phyloP scores from a whole-genome alignment of 2,797 vertebrate species.

The Thaleichthys pacificus region DNA sequence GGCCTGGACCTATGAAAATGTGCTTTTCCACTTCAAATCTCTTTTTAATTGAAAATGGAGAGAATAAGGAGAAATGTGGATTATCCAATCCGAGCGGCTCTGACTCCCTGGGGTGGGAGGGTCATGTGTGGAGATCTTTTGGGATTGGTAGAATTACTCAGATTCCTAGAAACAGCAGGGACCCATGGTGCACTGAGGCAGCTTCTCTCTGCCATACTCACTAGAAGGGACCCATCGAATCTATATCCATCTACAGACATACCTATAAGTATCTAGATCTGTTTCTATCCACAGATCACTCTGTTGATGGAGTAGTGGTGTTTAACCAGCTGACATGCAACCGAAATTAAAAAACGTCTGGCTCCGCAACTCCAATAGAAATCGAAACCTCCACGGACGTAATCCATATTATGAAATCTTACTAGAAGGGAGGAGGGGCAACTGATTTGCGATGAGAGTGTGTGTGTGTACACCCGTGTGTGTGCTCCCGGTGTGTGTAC shows the following conservation, averaged over 20 bases:
- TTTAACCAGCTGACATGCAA: too few relatives aligned
- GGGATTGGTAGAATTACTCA: conserved; percentile 71
- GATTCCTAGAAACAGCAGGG: conserved; percentile 75
- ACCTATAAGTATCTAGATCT: conserved; percentile 6
- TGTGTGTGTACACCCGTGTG: not conserved
- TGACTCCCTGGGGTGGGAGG: conserved; percentile 62
- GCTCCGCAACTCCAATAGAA: too few relatives aligned
- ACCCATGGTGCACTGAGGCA: conserved; percentile 6
- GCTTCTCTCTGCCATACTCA: not conserved
- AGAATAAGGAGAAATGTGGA: conserved; percentile 61
- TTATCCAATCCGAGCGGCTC: conserved; percentile 69
- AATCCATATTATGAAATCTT: conserved; percentile 11
- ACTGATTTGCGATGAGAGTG: not conserved
- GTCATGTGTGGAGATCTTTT: conserved; percentile 72
- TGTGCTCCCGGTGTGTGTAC: conserved; percentile 52
- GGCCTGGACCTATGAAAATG: conserved; percentile 49
- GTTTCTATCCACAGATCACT: not conserved
- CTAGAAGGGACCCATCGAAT: too few relatives aligned
- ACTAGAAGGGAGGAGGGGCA: not conserved
- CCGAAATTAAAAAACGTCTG: too few relatives aligned
- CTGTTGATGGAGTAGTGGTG: too few relatives aligned
- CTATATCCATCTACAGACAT: conserved; percentile 1
- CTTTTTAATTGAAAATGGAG: conserved; percentile 81
- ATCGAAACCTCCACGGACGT: conserved; percentile 2
- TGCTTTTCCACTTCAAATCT: conserved; percentile 79